These are phyloP conservation scores for Tragelaphus scriptus DNA, from an alignment of 2,113 vertebrate species.

Conservation along the genomic window DNA sequence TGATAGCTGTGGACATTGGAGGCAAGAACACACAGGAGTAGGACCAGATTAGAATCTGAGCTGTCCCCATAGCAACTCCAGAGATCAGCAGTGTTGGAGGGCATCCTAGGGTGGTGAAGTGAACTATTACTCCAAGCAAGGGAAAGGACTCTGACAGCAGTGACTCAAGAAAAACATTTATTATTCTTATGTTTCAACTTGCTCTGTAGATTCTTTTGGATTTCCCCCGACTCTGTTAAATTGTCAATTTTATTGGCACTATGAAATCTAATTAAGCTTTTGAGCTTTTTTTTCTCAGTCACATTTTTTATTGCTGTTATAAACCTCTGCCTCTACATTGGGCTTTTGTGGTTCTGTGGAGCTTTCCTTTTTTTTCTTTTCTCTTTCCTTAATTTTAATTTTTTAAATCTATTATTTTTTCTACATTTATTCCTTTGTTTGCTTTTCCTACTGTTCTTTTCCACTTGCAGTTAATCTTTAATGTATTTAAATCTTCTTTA, in stretches of 20 bases:
- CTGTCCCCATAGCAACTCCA: background rate
- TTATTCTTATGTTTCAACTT: background rate
- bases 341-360: background rate
- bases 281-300: background rate
- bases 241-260: background rate
- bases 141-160: background rate
- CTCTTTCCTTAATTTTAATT: background rate
- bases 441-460: background rate
- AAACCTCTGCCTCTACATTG: background rate
- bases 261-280: background rate
- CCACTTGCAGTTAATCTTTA: background rate
- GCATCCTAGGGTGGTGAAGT: background rate
- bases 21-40: background rate
- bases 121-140: background rate
- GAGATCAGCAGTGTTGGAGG: background rate
- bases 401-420: background rate
- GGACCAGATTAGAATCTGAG: background rate
- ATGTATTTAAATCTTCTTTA: background rate
- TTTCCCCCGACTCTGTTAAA: fast-evolving
- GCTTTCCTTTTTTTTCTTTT: background rate
- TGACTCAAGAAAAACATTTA: background rate
- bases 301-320: background rate
- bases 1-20: background rate
- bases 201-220: background rate
- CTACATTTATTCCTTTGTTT: background rate